A percentile compares a stretch with the other conserved stretches of the same genome.
Evolutionary conservation across 2,888 invertebrate species (phyloP).

Genomic region (Meteorus cinctellus): DNA sequence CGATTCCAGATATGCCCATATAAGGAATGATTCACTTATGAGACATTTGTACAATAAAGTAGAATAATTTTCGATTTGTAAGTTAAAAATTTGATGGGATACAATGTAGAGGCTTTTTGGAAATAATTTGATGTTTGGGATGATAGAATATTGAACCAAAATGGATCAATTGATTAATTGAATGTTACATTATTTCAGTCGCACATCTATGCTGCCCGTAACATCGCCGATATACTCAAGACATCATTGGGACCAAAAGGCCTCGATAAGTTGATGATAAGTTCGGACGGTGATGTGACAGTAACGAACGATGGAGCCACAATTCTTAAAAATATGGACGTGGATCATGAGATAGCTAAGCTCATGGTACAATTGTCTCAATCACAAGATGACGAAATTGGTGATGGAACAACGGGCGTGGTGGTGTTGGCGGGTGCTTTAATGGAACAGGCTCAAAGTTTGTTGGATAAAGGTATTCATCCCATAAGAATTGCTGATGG

Average conservation of each 20-base stretch:
- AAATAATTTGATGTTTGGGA: no score
- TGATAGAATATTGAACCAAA: neutral
- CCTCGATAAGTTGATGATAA: constrained; percentile 98
- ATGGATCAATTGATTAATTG: constrained; percentile 50
- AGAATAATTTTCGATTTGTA: no score
- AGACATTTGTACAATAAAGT: no score
- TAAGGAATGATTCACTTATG: neutral
- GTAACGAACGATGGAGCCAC: constrained; percentile 99
- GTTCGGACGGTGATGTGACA: constrained; percentile 96
- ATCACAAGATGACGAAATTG: constrained; percentile 99
- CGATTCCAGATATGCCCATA: neutral
- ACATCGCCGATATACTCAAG: constrained; percentile 90
- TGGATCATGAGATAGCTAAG: constrained; percentile 98
- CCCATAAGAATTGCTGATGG: constrained; percentile 99
- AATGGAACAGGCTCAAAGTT: constrained; percentile 92
- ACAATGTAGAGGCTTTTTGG: no score
- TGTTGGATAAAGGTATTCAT: constrained; percentile 97
- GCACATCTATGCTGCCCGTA: constrained; percentile 97
- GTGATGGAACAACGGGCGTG: constrained; percentile 99
- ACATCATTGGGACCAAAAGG: constrained; percentile 98
- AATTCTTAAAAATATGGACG: constrained; percentile 98
- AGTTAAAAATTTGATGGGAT: no score
- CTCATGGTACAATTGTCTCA: constrained; percentile 98
- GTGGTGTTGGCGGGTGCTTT: constrained; percentile 93
- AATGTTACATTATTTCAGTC: constrained; percentile 79